These are phyloP conservation scores for Saxidomus purpurata DNA, from an alignment of 1,140 invertebrate genomes.

Conservation along the genomic window DNA sequence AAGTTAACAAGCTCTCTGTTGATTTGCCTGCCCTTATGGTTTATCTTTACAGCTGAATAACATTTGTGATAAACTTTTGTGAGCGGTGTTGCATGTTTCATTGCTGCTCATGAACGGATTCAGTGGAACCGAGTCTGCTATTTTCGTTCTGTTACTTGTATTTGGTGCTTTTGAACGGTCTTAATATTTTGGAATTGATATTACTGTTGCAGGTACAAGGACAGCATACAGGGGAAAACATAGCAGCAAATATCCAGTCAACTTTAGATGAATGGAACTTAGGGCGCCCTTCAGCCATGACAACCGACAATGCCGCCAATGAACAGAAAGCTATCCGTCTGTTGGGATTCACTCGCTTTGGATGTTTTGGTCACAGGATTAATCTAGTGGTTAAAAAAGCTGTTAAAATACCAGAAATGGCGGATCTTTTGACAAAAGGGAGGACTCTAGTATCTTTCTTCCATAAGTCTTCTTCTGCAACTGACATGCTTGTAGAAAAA, in stretches of 20 bases:
- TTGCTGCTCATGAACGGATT: too few species aligned
- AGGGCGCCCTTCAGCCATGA: background rate
- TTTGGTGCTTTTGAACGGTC: too few species aligned
- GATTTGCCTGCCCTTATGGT: background rate
- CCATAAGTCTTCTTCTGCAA: constrained; percentile 34
- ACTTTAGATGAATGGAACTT: constrained; percentile 18
- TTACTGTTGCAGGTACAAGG: constrained; percentile 17
- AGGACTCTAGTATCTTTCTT: constrained; percentile 26
- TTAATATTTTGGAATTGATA: background rate
- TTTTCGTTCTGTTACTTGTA: too few species aligned
- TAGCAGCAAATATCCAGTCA: constrained; percentile 7
- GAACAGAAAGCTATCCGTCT: constrained; percentile 32
- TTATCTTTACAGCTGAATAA: background rate
- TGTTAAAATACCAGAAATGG: background rate
- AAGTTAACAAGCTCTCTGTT: background rate
- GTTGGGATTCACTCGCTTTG: constrained; percentile 21
- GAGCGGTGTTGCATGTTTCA: too few species aligned
- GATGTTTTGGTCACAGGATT: background rate
- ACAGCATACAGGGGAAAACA: constrained; percentile 14
- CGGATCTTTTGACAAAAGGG: background rate
- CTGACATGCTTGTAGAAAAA: constrained; percentile 36
- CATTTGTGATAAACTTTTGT: too few species aligned
- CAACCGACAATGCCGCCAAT: constrained; percentile 38
- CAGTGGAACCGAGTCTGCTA: too few species aligned
- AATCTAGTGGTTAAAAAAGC: constrained; percentile 33